Base-by-base conservation (phyloP, 2,888 invertebrate genomes). In the Rotaria socialis region DNA sequence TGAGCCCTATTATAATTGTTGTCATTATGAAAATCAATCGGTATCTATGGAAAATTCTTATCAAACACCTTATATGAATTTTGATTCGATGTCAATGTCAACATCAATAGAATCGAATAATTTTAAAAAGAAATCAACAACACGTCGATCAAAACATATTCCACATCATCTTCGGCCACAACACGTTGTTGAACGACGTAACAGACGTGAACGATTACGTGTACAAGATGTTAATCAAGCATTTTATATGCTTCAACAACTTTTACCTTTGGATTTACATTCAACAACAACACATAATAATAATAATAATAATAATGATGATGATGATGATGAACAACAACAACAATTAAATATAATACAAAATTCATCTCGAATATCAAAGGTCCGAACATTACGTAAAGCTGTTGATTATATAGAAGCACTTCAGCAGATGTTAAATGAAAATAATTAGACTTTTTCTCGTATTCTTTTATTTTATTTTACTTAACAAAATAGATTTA, bases 161-260 rank as follows among this genome's bases (percentile, higher is more conserved):
- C 80, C 80, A 80, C 80, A 80, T 47, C 80, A 80, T 80, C 80
- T 80, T n/a, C 80, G 80, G 11, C 80, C 80, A 11, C 43, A 80
- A 80, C 47, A 80, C n/a, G 11, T 80, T 80, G 80, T 80, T n/a
- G 80, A 80, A 43, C 24, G 80, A 47, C 47, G 80, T 14, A 80
- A 80, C n/a, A 22, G 11, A 47, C 80, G 80, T 5, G 80, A 80
- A 47, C 22, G 80, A 80, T 47, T 43, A 47, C 80, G 80, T 47
- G 80, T 80, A 47, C 80, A 80, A 80, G 43, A 43, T 47, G 80
- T 80, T 47, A 80, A 80, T 80, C 43, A 80, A 80, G 80, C 80
- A 47, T 80, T 80, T 47, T n/a, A 47, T 80, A 47, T 35, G 6
- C 80, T 80, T 80, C 43, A 80, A 80, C 43, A 80, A 80, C 47